Base-by-base conservation (phyloP, 2,888 invertebrate species). In the Athetis lepigone region DNA sequence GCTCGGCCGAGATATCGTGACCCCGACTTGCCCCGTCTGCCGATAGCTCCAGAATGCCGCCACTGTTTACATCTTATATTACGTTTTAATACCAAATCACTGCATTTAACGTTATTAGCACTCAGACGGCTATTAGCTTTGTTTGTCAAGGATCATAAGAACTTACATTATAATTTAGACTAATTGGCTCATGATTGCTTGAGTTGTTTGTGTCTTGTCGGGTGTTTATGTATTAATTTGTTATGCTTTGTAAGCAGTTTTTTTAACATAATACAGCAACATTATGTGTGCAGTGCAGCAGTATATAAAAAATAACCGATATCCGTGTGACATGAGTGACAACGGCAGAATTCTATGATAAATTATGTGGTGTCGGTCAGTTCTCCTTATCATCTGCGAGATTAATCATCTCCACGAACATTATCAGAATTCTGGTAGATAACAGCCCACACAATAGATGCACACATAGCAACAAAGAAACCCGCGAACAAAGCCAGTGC, bases 381-480 rank as follows among this genome's bases (percentile, higher is more conserved):
- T 72, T 33, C 46, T n/a, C 21, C 59, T 69, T 69, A 71, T 74
- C 68, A 39, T 11, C 56, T 56, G 40, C 5, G 65, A 62, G 84
- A 83, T 81, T 85, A 74, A 72, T 74, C 80, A 80, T 82, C 77
- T 68, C 56, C 46, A 55, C 50, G 70, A 67, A 65, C 60, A 54
- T 72, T 86, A 87, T 85, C 83, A 61, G 79, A 76, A 79, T 79
- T 73, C 81, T 75, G 72, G 69, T 74, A 65, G 80, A 84, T 82
- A 81, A 68, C 47, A 66, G 65, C 47, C 55, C 75, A 83, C 81
- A 86, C 73, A 73, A 74, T 70, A 69, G 63, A 70, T 64, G 54
- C 56, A 79, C 80, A 72, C 80, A 77, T 87, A 84, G 80, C 83
- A 86, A 94, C 94, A 93, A 93, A 93, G 90, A 88, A 50, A 8